A percentile compares a stretch with the other conserved stretches of the same genome.
These are phyloP conservation scores for Corapipo altera DNA, from an alignment of 2,113 vertebrate species.

Conservation along the genomic window DNA sequence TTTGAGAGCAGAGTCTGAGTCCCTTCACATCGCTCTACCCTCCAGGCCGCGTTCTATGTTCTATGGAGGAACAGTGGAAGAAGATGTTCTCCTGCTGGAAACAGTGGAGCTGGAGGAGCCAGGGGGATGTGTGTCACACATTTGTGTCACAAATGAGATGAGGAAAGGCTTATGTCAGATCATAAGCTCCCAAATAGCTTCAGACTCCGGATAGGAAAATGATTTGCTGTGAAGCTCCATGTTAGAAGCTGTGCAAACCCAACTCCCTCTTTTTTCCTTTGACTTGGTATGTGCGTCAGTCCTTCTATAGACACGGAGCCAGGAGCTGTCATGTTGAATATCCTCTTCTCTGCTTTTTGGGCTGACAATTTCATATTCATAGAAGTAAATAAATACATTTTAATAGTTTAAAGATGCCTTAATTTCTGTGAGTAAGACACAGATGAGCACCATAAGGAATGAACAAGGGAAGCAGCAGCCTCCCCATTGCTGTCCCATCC, in stretches of 20 bases:
- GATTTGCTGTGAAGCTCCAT: background rate
- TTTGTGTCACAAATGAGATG: background rate
- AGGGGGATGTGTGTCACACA: background rate
- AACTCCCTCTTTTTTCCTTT: background rate
- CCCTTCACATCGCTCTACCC: background rate
- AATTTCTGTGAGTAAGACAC: background rate
- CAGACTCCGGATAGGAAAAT: background rate
- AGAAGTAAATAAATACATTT: background rate
- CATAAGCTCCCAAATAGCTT: background rate
- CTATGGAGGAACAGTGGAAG: background rate
- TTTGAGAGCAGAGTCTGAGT: background rate
- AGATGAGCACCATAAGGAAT: accelerated
- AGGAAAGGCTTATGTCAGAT: background rate
- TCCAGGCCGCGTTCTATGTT: background rate
- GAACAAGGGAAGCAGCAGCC: background rate
- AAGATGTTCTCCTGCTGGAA: background rate
- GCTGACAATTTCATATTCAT: accelerated
- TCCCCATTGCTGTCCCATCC: background rate
- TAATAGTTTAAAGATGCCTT: background rate
- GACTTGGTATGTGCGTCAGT: background rate
- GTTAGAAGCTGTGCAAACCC: background rate
- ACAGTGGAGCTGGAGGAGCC: background rate
- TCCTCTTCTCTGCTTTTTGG: background rate
- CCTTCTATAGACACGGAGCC: background rate
- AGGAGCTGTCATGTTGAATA: background rate